phyloP scores from a whole-genome alignment of 2,113 vertebrate genomes.

The Suncus etruscus region DNA sequence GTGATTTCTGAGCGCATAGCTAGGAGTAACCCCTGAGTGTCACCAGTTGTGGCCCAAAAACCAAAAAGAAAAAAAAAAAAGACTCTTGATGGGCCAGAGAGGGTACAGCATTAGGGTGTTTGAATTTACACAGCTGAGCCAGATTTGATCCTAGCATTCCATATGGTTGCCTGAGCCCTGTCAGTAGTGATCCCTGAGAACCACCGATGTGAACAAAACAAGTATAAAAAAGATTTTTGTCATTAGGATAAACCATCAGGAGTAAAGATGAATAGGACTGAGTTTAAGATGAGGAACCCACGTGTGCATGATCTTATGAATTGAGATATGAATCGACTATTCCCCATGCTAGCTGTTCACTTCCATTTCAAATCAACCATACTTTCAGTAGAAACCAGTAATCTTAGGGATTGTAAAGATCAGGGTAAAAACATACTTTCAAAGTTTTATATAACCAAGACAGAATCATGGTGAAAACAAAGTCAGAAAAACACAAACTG shows the following conservation, averaged over 20 bases:
- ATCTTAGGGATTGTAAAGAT: not conserved
- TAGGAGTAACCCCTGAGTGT: too few relatives aligned
- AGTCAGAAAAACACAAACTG: not conserved
- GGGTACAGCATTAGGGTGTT: too few relatives aligned
- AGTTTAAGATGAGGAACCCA: not conserved
- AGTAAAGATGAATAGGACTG: not conserved
- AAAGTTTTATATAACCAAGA: not conserved
- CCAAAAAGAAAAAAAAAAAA: not conserved
- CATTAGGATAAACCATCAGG: not conserved
- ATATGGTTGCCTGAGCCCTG: too few relatives aligned
- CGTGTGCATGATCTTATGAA: not conserved
- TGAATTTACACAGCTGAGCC: too few relatives aligned
- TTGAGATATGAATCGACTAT: slow-evolving; percentile 1
- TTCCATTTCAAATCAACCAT: not conserved
- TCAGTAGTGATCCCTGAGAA: too few relatives aligned
- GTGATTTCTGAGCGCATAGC: too few relatives aligned
- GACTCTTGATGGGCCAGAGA: too few relatives aligned
- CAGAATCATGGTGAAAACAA: not conserved
- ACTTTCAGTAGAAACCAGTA: not conserved
- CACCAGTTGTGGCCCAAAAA: too few relatives aligned
- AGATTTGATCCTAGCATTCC: too few relatives aligned
- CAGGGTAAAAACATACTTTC: slow-evolving; percentile 1
- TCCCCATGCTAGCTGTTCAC: not conserved
- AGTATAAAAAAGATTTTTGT: too few relatives aligned
- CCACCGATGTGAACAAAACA: too few relatives aligned